Evolutionary conservation across 2,888 invertebrate genomes (phyloP).

Genomic region (Artemia sp.): DNA sequence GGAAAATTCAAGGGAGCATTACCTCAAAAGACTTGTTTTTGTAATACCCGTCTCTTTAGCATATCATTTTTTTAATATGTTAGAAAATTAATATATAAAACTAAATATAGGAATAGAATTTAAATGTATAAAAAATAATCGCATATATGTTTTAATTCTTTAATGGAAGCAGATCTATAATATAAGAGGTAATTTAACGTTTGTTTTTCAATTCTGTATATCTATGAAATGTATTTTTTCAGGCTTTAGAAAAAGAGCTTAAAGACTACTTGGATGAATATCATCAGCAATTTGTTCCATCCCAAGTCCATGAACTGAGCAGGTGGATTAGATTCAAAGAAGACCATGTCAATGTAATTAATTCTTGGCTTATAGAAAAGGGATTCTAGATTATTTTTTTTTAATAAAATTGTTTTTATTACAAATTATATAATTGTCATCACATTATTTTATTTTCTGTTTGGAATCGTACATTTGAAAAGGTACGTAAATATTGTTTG

Average conservation of each 20-base stretch:
- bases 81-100: background rate
- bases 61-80: background rate
- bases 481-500: too few species aligned
- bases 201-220: too few species aligned
- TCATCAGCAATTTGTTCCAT: background rate
- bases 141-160: too few species aligned
- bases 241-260: background rate
- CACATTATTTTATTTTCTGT: too few species aligned
- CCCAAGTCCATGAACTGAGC: constrained; percentile 12
- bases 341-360: background rate
- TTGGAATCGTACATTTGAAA: too few species aligned
- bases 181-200: too few species aligned
- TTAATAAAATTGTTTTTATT: too few species aligned
- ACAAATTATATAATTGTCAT: too few species aligned
- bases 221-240: background rate
- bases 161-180: too few species aligned
- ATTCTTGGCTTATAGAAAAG: background rate
- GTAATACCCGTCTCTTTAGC: background rate
- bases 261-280: constrained; percentile 2
- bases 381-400: background rate
- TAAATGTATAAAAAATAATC: background rate
- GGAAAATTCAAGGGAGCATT: too few species aligned
- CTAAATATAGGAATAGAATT: background rate
- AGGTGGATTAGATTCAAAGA: constrained; percentile 1
- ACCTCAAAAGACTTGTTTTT: background rate